Conservation (phyloP, 2,888 invertebrate genomes). For the Phengaris arion region DNA sequence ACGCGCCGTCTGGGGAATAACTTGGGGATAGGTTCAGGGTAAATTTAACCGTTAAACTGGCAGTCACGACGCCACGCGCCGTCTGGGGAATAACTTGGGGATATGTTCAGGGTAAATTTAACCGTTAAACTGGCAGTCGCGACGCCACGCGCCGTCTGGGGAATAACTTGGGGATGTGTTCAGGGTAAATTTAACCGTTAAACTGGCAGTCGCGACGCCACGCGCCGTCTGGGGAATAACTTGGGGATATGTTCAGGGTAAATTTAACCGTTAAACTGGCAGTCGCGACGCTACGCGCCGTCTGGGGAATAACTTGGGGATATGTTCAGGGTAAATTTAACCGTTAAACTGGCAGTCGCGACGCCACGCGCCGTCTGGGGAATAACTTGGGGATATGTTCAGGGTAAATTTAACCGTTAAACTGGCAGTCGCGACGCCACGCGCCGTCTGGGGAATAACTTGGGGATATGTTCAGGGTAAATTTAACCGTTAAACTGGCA, state of each 20-base stretch:
- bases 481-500: constrained; percentile 21
- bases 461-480: constrained; percentile 16
- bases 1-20: not conserved
- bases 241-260: constrained; percentile 13
- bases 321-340: constrained; percentile 26
- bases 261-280: constrained; percentile 22
- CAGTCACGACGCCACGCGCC: no score
- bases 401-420: constrained; percentile 24
- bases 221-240: constrained; percentile 7
- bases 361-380: not conserved
- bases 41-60: no score
- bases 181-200: constrained; percentile 20
- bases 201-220: constrained; percentile 6
- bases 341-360: constrained; percentile 21
- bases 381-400: constrained; percentile 12
- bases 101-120: no score
- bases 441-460: constrained; percentile 10
- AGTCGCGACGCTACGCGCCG: not conserved
- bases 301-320: constrained; percentile 14
- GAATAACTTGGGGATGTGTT: constrained; percentile 12
- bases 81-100: no score
- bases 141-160: not conserved
- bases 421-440: constrained; percentile 3
- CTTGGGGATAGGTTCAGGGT: constrained; percentile 2
- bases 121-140: constrained; percentile 20